Evolutionary conservation across 2,797 vertebrate genomes (phyloP).

Genomic region (Falco cherrug): DNA sequence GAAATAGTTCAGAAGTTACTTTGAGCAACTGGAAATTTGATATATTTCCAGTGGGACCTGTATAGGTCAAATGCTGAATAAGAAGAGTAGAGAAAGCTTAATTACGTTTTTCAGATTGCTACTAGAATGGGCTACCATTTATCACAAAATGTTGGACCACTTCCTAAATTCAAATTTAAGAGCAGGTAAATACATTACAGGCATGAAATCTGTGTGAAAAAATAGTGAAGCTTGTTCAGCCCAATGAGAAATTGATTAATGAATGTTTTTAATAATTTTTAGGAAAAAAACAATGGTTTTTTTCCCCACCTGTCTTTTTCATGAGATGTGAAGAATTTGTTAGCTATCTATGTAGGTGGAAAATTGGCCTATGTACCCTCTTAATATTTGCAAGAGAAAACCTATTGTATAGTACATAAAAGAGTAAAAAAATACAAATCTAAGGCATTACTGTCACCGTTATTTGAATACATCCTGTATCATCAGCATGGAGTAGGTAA

Average conservation of each 20-base stretch:
- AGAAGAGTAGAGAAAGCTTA: neutral
- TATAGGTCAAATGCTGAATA: constrained; percentile 32
- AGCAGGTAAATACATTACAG: neutral
- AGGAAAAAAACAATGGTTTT: neutral
- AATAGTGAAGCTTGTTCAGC: neutral
- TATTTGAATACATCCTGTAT: neutral
- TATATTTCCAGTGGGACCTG: constrained; percentile 37
- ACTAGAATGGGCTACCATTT: neutral
- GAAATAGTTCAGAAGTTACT: constrained; percentile 62
- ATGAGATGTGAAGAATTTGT: neutral
- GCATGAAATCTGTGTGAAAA: neutral
- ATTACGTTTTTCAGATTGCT: neutral
- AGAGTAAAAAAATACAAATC: constrained; percentile 9
- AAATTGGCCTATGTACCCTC: constrained; percentile 7
- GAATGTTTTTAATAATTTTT: neutral
- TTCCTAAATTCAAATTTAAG: neutral
- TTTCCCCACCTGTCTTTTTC: neutral
- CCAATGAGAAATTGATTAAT: neutral
- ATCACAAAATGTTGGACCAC: neutral
- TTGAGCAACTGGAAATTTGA: constrained; percentile 32
- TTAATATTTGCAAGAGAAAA: constrained; percentile 24
- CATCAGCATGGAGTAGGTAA: neutral
- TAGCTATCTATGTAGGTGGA: constrained; percentile 16
- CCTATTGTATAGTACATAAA: neutral
- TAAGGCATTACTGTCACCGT: neutral